phyloP scores from a whole-genome alignment of 2,888 invertebrate genomes.

The Drosophila stalkeri region DNA sequence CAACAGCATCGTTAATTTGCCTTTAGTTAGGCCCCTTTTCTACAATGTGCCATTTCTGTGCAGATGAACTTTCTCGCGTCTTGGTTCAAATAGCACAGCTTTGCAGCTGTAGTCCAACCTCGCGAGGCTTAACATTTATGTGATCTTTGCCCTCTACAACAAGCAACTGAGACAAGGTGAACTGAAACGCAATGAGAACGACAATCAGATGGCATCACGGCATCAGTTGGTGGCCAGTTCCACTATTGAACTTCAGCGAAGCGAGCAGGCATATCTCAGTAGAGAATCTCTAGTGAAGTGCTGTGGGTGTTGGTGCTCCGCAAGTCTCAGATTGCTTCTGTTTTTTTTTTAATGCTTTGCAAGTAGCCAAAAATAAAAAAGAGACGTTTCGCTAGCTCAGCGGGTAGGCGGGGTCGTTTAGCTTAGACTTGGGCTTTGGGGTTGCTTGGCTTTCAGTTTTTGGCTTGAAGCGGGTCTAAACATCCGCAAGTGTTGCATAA shows the following conservation, averaged over 20 bases:
- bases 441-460: constrained; percentile 2
- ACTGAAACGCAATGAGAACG: constrained; percentile 42
- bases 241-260: constrained; percentile 78
- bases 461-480: constrained; percentile 37
- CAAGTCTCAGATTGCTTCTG: constrained; percentile 4
- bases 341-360: neutral
- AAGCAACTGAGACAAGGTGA: constrained; percentile 59
- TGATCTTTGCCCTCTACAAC: constrained; percentile 12
- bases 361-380: constrained; percentile 2
- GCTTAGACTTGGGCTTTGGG: neutral
- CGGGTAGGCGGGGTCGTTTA: constrained; percentile 25
- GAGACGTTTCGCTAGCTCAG: constrained; percentile 22
- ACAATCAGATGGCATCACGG: constrained; percentile 33
- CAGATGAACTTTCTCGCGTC: constrained; percentile 1
- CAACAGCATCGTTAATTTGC: neutral
- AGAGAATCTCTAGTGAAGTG: constrained; percentile 45
- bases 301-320: constrained; percentile 1
- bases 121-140: neutral
- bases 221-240: constrained; percentile 22
- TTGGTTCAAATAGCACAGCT: neutral
- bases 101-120: neutral
- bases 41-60: neutral
- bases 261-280: constrained; percentile 61
- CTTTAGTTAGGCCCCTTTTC: neutral
- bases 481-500: constrained; percentile 69